Evolutionary conservation across 2,888 invertebrate species (phyloP).

Genomic region (Synanthedon andrenaeformis): DNA sequence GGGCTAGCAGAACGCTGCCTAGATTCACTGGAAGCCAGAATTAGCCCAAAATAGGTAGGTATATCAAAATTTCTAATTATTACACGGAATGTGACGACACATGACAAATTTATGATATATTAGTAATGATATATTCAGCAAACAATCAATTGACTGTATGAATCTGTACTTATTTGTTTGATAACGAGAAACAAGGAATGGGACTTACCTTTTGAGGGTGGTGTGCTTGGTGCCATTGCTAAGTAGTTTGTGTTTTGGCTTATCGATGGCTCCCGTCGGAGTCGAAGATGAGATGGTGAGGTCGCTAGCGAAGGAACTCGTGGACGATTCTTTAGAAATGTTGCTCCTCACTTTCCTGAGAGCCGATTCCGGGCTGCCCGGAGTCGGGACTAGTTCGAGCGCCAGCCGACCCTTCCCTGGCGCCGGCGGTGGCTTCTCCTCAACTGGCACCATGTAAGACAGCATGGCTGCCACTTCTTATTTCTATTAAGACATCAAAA

Average conservation of each 20-base stretch:
- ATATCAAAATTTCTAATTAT: too few species aligned
- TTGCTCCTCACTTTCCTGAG: conserved; percentile 39
- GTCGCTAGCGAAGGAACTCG: conserved; percentile 77
- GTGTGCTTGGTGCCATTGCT: conserved; percentile 79
- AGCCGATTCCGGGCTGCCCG: conserved; percentile 46
- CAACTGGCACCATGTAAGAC: conserved; percentile 84
- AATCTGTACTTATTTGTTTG: too few species aligned
- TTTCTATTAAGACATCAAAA: conserved; percentile 13
- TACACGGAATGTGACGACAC: too few species aligned
- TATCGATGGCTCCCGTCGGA: conserved; percentile 73
- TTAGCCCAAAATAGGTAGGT: too few species aligned
- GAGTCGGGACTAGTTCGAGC: conserved; percentile 41
- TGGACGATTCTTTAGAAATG: conserved; percentile 76
- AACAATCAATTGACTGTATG: too few species aligned
- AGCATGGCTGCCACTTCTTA: conserved; percentile 65
- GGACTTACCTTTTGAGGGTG: conserved; percentile 75
- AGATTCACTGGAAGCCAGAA: too few species aligned
- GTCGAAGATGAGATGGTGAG: conserved; percentile 74
- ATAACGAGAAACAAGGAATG: not conserved
- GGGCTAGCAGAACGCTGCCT: too few species aligned
- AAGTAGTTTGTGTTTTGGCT: conserved; percentile 75
- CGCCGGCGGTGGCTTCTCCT: conserved; percentile 79
- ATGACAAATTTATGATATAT: too few species aligned
- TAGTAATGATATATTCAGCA: too few species aligned
- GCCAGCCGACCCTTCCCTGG: conserved; percentile 66